Percentiles rank a stretch among this genome's conserved stretches.
Evolutionary conservation across 1,140 invertebrate genomes (phyloP).

Genomic region (Formica selysi): DNA sequence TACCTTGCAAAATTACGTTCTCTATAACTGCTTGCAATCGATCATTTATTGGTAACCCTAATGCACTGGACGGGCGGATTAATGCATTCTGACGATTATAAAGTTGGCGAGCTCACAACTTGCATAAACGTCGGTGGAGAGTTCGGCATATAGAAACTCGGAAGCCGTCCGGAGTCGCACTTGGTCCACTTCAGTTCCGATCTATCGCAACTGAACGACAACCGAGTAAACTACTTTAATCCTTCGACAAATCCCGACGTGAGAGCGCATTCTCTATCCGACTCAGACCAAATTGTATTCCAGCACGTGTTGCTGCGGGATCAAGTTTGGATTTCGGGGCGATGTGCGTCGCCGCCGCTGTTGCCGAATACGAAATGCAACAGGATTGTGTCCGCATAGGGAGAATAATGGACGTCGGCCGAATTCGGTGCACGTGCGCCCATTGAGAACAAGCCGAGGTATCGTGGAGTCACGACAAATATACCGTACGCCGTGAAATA

Average conservation of each 20-base stretch:
- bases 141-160: neutral
- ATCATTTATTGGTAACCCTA: neutral
- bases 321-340: slow-evolving; percentile 28
- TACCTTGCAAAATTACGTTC: neutral
- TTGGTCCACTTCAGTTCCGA: slow-evolving; percentile 48
- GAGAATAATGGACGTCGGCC: slow-evolving; percentile 72
- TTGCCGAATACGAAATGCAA: slow-evolving; percentile 74
- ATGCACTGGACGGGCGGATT: slow-evolving; percentile 3
- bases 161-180: neutral
- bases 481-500: neutral
- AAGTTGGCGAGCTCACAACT: slow-evolving; percentile 39
- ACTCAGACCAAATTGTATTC: slow-evolving; percentile 50
- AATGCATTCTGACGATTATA: slow-evolving; percentile 34
- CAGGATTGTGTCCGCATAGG: slow-evolving; percentile 66
- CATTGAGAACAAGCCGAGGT: slow-evolving; percentile 45
- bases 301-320: slow-evolving; percentile 47
- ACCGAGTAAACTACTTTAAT: slow-evolving; percentile 68
- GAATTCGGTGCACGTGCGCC: slow-evolving; percentile 64
- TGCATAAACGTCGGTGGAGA: slow-evolving; percentile 5
- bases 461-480: slow-evolving; percentile 57
- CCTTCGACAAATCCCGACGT: slow-evolving; percentile 64
- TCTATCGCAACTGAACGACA: slow-evolving; percentile 65
- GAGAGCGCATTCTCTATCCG: slow-evolving; percentile 42
- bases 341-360: slow-evolving; percentile 3
- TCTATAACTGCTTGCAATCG: neutral